Evolutionary conservation across 2,888 invertebrate species (phyloP), one percentile per base, ranked within the genome.

Genomic region (Dysmachus trigonus): DNA sequence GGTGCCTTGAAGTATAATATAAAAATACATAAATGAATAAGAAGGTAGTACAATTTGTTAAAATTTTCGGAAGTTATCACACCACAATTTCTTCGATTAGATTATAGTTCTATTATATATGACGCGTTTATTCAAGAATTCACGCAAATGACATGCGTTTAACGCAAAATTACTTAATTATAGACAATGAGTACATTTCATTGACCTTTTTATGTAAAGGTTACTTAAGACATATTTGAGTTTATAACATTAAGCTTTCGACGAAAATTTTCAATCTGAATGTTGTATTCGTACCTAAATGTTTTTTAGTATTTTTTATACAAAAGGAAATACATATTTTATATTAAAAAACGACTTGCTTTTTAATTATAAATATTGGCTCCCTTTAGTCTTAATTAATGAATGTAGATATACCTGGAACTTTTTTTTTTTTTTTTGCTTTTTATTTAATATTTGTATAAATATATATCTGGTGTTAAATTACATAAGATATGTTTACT

Each of bases 141-240:
- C 38, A 62, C 62, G 62, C 15, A 22, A 76, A 76, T 76, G 35
- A 38, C 33, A 31, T 38, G 77, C 77, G 77, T 77, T 77, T n/a
- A 77, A 77, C 77, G 77, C 77, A 77, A 47, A n/a, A 47, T 27
- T 77, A 77, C 77, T 77, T 77, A 77, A 77, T 77, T 35, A 27
- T 77, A 62, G 22, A 27, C 22, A 62, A 62, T 41, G 51, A 62
- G 27, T 62, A 62, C 18, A 62, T 62, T 22, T 62, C 15, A 18
- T 62, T 62, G 8, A 62, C 62, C 62, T 62, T 62, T 62, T 27
- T 47, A 18, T 22, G 62, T 62, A n/a, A 62, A 62, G 62, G 62
- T 62, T 22, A 62, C 62, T 62, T 62, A 62, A 62, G 62, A 62
- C 73, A 73, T 31, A n/a, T 73, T 73, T 31, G 13, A 73, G 73